phyloP scores from a whole-genome alignment of 2,888 invertebrate genomes.

The Tenthredo scrophulariae region DNA sequence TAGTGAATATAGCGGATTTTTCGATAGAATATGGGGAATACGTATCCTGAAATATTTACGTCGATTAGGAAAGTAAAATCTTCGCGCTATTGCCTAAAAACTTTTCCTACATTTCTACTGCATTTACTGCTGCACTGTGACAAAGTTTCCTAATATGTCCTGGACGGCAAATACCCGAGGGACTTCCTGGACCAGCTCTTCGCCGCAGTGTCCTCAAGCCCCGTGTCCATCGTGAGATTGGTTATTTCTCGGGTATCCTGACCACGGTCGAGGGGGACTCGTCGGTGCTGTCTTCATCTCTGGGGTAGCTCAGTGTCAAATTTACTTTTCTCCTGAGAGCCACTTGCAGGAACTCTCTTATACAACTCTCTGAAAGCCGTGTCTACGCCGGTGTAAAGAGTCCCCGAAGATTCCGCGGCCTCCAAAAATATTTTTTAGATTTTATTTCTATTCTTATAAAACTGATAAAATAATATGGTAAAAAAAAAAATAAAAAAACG shows the following conservation, averaged over 20 bases:
- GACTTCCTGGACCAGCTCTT: conserved; percentile 9
- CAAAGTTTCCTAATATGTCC: conserved; percentile 2
- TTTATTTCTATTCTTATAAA: neutral
- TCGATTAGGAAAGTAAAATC: neutral
- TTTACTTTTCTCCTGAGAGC: conserved; percentile 44
- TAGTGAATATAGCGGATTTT: neutral
- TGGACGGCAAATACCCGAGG: neutral
- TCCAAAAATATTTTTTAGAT: conserved; percentile 14
- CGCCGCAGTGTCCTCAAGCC: neutral
- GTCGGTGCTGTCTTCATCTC: conserved; percentile 4
- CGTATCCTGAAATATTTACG: neutral
- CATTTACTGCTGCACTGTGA: neutral
- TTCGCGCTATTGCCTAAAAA: neutral
- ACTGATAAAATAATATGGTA: neutral
- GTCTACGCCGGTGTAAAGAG: conserved; percentile 11
- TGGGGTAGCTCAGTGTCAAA: conserved; percentile 39
- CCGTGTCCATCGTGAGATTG: conserved; percentile 19
- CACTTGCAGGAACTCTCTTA: conserved; percentile 20
- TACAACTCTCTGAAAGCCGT: neutral
- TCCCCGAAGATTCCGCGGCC: neutral
- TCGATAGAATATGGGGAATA: neutral
- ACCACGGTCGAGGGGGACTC: neutral
- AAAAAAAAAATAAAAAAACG: neutral
- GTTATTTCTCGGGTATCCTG: conserved; percentile 33
- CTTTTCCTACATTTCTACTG: neutral